phyloP scores from a whole-genome alignment of 2,113 vertebrate genomes.

The Boleophthalmus pectinirostris region DNA sequence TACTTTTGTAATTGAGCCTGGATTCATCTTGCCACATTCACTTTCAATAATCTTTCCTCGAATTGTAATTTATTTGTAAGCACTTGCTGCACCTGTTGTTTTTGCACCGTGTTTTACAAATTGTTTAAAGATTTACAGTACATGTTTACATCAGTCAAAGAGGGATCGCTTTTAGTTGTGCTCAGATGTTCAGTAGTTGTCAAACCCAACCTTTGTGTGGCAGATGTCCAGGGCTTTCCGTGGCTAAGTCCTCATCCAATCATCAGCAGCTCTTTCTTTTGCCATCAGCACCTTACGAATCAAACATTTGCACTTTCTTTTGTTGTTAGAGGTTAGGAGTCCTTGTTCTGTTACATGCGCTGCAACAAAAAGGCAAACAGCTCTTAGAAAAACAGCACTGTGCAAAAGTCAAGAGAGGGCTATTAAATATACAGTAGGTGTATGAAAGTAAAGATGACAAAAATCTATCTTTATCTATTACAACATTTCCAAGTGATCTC shows the following conservation, averaged over 20 bases:
- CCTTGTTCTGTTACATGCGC: conserved; percentile 62
- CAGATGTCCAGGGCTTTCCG: conserved; percentile 19
- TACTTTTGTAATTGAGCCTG: conserved; percentile 5
- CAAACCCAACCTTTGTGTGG: conserved; percentile 11
- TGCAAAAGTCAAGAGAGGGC: background rate
- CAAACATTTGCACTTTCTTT: conserved; percentile 76
- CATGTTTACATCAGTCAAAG: conserved; percentile 20
- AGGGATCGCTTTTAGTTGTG: conserved; percentile 19
- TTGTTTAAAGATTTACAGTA: conserved; percentile 20
- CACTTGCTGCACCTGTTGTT: conserved; percentile 12
- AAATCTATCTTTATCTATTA: no score
- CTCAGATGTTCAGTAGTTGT: conserved; percentile 20
- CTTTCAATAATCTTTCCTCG: conserved; percentile 4
- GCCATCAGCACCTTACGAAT: conserved; percentile 78
- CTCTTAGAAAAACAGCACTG: conserved; percentile 18
- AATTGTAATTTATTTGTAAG: conserved; percentile 4
- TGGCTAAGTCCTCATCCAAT: conserved; percentile 29
- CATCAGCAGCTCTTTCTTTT: conserved; percentile 57
- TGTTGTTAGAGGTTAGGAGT: conserved; percentile 43
- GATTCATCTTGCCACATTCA: conserved; percentile 31
- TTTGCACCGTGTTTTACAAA: conserved; percentile 12
- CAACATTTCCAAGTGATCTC: no score
- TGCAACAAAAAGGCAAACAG: conserved; percentile 53
- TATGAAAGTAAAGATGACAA: no score
- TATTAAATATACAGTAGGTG: no score